Percentiles rank a stretch among this genome's conserved stretches.
These are phyloP conservation scores for Auanema freiburgensis DNA, from an alignment of 2,888 invertebrate genomes.

Conservation along the genomic window DNA sequence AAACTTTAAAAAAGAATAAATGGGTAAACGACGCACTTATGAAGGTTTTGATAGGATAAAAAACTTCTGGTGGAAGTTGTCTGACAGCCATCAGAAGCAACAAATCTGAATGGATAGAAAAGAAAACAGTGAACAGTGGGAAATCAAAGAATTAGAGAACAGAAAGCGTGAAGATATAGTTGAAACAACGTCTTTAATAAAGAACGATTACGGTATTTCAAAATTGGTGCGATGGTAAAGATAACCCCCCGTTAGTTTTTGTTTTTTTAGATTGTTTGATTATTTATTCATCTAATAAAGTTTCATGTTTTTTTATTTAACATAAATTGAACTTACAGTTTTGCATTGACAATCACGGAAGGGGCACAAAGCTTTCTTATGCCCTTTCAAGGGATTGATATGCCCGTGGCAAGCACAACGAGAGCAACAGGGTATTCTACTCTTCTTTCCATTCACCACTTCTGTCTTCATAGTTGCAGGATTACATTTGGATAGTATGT, in stretches of 20 bases:
- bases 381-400: slow-evolving; percentile 54
- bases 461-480: not conserved
- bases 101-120: no score
- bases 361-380: slow-evolving; percentile 56
- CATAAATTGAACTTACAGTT: slow-evolving; percentile 39
- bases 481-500: slow-evolving; percentile 41
- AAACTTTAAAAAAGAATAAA: slow-evolving; percentile 5
- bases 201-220: not conserved
- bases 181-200: no score
- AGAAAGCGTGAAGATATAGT: no score
- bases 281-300: not conserved
- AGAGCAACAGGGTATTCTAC: slow-evolving; percentile 61
- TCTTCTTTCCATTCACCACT: slow-evolving; percentile 24
- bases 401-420: slow-evolving; percentile 61
- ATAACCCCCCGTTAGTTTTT: not conserved
- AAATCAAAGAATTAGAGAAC: no score
- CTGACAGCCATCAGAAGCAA: no score
- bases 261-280: no score
- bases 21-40: no score
- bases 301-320: not conserved
- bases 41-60: no score
- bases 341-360: slow-evolving; percentile 51
- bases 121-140: no score
- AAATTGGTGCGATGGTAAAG: not conserved
- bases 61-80: no score